phyloP scores from a whole-genome alignment of 2,113 vertebrate genomes.

The Chinchilla lanigera region DNA sequence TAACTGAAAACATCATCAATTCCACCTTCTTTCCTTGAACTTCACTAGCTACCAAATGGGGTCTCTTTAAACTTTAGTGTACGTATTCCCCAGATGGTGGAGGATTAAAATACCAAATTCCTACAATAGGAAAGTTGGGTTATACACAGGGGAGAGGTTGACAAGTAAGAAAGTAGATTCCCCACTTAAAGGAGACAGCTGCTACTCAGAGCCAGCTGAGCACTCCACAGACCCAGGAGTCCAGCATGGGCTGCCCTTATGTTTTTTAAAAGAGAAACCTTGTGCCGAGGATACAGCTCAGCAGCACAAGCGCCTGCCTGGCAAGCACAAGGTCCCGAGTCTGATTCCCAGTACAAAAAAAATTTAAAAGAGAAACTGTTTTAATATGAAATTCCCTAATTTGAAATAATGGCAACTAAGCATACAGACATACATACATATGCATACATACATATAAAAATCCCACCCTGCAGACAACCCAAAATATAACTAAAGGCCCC shows the following conservation, averaged over 20 bases:
- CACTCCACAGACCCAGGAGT: not conserved
- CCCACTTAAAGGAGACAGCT: not conserved
- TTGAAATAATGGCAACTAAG: not conserved
- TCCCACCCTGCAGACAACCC: not conserved
- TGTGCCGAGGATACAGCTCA: too few species aligned
- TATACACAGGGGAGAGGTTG: not conserved
- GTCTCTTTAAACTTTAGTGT: slow-evolving; percentile 8
- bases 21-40: not conserved
- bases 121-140: not conserved
- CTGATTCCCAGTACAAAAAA: too few species aligned
- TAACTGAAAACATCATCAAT: not conserved
- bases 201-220: not conserved
- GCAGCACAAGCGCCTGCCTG: too few species aligned
- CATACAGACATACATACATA: not conserved
- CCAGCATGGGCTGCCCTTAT: not conserved
- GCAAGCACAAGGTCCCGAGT: too few species aligned
- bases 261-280: not conserved
- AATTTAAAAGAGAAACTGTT: slow-evolving; percentile 18
- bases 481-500: not conserved
- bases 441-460: not conserved
- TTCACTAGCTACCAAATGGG: not conserved
- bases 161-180: not conserved
- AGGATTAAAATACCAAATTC: not conserved
- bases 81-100: not conserved
- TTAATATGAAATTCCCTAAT: not conserved